phyloP scores from a whole-genome alignment of 2,113 vertebrate genomes.

The Leucopternis melanops region DNA sequence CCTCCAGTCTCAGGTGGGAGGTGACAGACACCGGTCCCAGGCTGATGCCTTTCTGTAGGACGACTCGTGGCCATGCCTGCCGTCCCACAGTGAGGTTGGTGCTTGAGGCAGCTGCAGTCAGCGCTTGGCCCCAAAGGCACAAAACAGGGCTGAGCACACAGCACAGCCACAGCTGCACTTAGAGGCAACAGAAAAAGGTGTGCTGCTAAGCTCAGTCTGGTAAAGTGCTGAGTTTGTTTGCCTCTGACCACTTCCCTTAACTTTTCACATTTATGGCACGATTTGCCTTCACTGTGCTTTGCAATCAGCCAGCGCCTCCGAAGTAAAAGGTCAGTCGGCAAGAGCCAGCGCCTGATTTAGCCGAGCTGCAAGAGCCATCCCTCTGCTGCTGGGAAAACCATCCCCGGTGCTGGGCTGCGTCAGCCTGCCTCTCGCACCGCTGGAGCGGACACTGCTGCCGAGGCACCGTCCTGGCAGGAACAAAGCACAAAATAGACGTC shows the following conservation, averaged over 20 bases:
- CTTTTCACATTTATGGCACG: background rate
- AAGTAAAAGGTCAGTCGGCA: background rate
- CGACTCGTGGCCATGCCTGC: background rate
- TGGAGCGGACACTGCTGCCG: background rate
- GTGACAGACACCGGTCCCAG: background rate
- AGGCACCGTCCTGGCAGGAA: background rate
- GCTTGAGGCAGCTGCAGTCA: background rate
- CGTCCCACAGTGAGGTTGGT: background rate
- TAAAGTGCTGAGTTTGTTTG: background rate
- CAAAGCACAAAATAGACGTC: background rate
- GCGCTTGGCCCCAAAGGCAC: background rate
- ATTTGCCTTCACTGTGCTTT: background rate
- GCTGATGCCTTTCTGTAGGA: background rate
- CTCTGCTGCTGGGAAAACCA: background rate
- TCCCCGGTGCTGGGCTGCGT: accelerated
- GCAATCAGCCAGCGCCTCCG: background rate
- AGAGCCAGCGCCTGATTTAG: background rate
- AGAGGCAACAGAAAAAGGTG: background rate
- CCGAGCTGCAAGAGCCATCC: background rate
- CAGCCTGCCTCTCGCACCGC: accelerated
- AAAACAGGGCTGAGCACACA: background rate
- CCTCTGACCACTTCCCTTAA: background rate
- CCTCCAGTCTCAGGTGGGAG: background rate
- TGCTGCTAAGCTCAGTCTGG: background rate
- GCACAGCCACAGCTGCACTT: background rate